Base-by-base conservation (phyloP, 2,888 invertebrate genomes). In the Scelioninae gen. 2 region DNA sequence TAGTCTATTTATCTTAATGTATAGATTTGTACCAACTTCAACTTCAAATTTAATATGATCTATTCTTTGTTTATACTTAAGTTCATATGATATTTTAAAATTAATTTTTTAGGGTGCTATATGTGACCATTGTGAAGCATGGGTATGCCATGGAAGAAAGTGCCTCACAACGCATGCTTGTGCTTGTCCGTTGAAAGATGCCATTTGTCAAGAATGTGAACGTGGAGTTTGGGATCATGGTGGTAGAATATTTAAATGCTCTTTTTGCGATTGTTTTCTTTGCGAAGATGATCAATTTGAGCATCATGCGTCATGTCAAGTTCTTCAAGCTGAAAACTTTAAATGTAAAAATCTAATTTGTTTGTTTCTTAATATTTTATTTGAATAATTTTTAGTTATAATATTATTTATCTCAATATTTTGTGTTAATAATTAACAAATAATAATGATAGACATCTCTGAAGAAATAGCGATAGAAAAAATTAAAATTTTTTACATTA, bases 281-380 rank as follows among this genome's bases (percentile, higher is more conserved):
- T 98, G 98, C 86, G 96, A 96, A 87, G 96, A 96, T 87, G 96
- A 96, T 87, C 96, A 96, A 87, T 96, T 96, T 87, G 97, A 98
- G 87, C 97, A 98, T 87, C 98, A 98, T 87, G 97, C 97, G 2
- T 96, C 95, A 0, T 97, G 97, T 85, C 97, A 98, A 89, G 94
- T 96, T 69, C 88, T 98, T 4, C 97, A 98, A 84, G 93, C 96
- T 0, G 98, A 98, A 87, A 96, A 92, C 80, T 96, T 94, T 86
- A 98, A 98, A 89, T 98, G 98, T 92, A 87, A 89, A 87, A 81
- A 75, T 65, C 15, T 13, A 65, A 28, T 13, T 18, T 15, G 31
- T 57, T 31, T 55, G 13, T 41, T 10, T 11, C 4, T 28, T 15
- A 41, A 41, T 41, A 25, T 25, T 25, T 25, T 4, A 25, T 25